Evolutionary conservation across 2,888 invertebrate genomes (phyloP), one percentile per base, ranked within the genome.

Genomic region (Protonemura montana): DNA sequence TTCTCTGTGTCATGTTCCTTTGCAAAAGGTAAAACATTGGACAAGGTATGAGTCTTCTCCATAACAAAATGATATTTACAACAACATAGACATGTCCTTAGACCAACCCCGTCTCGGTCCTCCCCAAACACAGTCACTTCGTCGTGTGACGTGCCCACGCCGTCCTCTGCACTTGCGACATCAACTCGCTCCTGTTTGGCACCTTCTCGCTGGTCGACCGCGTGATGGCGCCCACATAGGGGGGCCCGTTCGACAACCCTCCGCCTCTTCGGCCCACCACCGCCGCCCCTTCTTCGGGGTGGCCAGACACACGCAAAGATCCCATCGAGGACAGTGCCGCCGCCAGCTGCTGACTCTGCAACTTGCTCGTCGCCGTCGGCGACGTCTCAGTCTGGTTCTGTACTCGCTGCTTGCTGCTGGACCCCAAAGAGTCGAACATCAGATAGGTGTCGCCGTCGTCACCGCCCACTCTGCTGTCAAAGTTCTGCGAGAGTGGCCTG

Each of bases 111-210:
- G 35, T 3, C 10, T 35, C 10, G 35, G 41, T 13, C 41, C 41
- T 41, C 41, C 5, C 5, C 28, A 80, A 76, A 25, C 27, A 85
- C 86, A 41, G 88, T 92, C 91, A 97, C 92, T 97, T 97, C 42
- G 97, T 97, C 35, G 97, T 97, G 90, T 97, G 97, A 89, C 97
- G 93, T 27, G 97, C 96, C 97, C 97, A 97, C 88, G 95, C 94
- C 7, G 96, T 95, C 88, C 97, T 93, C 90, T 95, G 95, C 89
- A 97, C 94, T 89, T 97, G 96, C 29, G 95, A 94, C 96, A 97
- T 96, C 90, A 97, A 93, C 90, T 97, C 97, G 91, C 95, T 97
- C 86, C 96, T 94, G 90, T 97, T 95, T 5, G 97, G 96, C 87
- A 97, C 95, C 91, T 96, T 96, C 90, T 97, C 97, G 91, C 97